Evolutionary conservation across 2,113 vertebrate species (phyloP), one percentile per base, ranked within the genome.

Genomic region (Paralichthys olivaceus): DNA sequence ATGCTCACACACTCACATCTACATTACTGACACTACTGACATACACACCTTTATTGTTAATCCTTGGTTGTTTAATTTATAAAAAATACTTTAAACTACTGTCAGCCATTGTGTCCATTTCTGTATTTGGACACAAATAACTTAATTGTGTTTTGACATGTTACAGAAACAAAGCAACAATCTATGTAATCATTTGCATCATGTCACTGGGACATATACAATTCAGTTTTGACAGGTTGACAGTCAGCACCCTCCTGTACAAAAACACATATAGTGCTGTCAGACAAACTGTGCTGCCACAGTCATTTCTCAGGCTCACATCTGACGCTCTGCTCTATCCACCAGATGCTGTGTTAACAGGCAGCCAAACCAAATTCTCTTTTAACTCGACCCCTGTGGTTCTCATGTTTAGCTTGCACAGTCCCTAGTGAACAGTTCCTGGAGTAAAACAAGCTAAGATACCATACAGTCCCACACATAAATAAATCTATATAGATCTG

Each of bases 351-450:
- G 26, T 32, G 34, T 28, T 11, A 47, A 59, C 57, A 34, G 43
- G 57, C 43, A 51, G 47, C 71, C 60, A 73, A 56, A 73, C 60
- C 60, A 28, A 47, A 73, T 55, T 43, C 51, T 25, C 34, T 56
- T 55, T 64, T 4, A 73, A 43, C 25, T 32, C 5, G 2, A 22
- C 72, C 61, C 23, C 63, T 64, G 72, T 74, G 61, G 72, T 74
- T 65, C 23, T 29, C 14, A 25, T 47, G 51, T 57, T 73, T 47
- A 64, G 23, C 34, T 32, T 65, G 25, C 60, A 40, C 32, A 26
- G 70, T 22, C 71, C 70, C 59, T 6, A 56, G 25, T 45, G 34
- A 64, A 63, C 26, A 62, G 70, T 63, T 23, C 34, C 23, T 4
- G 25, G 32, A 45, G 32, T 45, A 43, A 43, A 62, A 73, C 49